Evolutionary conservation across 2,888 invertebrate genomes (phyloP).

Genomic region (Drosophila prolongata): DNA sequence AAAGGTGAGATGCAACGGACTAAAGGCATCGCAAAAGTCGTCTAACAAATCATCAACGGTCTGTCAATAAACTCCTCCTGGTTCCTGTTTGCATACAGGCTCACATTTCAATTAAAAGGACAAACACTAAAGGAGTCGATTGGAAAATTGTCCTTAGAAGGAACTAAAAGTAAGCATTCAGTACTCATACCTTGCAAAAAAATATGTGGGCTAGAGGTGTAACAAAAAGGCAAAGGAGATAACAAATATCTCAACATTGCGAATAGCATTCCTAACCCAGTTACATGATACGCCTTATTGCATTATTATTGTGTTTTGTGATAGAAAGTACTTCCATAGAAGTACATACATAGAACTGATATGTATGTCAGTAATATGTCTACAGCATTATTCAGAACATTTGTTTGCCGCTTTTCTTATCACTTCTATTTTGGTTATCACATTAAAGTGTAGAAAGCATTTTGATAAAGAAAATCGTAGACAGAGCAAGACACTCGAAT

Average conservation of each 20-base stretch:
- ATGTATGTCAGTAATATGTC: background rate
- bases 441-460: background rate
- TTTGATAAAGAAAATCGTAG: background rate
- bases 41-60: slow-evolving; percentile 20
- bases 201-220: background rate
- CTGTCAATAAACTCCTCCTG: slow-evolving; percentile 11
- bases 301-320: background rate
- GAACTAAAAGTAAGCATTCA: background rate
- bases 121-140: slow-evolving; percentile 65
- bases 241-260: no score
- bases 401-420: background rate
- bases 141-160: slow-evolving; percentile 50
- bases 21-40: slow-evolving; percentile 29
- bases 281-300: no score
- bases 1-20: slow-evolving; percentile 53
- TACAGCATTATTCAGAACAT: slow-evolving; percentile 9
- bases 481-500: no score
- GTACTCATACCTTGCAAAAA: background rate
- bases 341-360: background rate
- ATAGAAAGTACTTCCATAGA: background rate
- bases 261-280: no score
- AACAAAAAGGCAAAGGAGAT: background rate
- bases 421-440: background rate
- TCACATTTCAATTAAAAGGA: slow-evolving; percentile 67
- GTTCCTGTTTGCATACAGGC: slow-evolving; percentile 14